These are phyloP conservation scores for Hirundichthys speculiger DNA, from an alignment of 2,113 vertebrate genomes.

Conservation along the genomic window DNA sequence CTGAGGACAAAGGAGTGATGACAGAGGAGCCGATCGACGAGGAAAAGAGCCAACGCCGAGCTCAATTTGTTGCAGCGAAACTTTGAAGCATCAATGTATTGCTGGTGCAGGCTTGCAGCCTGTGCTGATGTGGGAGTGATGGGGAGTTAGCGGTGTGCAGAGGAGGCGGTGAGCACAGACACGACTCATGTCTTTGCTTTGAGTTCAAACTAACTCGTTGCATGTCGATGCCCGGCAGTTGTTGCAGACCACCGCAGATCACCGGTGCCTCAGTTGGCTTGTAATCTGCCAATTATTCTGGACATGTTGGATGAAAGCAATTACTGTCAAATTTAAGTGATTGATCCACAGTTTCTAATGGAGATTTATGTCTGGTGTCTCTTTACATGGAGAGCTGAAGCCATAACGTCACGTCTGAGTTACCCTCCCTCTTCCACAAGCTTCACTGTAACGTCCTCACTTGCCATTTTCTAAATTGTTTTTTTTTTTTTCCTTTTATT, in stretches of 20 bases:
- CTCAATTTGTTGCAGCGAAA: not conserved
- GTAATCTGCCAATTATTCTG: not conserved
- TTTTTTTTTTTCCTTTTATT: not conserved
- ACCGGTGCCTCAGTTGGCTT: too few species aligned
- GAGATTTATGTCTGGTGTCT: not conserved
- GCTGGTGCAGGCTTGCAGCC: too few species aligned
- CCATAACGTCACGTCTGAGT: not conserved
- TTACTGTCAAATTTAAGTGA: not conserved
- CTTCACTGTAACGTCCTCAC: not conserved
- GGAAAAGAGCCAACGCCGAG: not conserved
- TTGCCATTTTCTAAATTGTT: not conserved
- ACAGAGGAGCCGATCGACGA: constrained; percentile 47
- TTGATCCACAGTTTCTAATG: not conserved
- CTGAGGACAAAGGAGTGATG: constrained; percentile 2
- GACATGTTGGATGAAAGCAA: not conserved
- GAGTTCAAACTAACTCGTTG: too few species aligned
- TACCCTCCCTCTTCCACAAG: not conserved
- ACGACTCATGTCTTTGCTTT: too few species aligned
- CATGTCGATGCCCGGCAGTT: too few species aligned
- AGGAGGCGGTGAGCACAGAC: too few species aligned
- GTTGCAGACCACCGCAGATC: too few species aligned
- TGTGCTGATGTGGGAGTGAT: constrained; percentile 20
- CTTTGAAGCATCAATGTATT: too few species aligned
- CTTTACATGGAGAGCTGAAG: not conserved
- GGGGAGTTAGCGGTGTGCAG: too few species aligned